These are phyloP conservation scores for Thunnus maccoyii DNA, from an alignment of 2,113 vertebrate species.

Conservation along the genomic window DNA sequence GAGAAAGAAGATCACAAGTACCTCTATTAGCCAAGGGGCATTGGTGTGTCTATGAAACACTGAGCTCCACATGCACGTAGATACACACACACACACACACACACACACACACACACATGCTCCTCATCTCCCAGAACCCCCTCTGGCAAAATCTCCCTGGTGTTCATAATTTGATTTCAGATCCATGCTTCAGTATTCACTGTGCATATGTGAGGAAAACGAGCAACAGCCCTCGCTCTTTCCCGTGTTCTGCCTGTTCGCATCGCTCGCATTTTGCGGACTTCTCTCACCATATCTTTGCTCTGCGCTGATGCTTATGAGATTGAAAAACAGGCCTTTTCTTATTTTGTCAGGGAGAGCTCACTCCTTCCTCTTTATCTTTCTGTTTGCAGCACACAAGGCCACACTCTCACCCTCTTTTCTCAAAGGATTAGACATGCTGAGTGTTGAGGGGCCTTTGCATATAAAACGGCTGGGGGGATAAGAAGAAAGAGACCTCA, in stretches of 20 bases:
- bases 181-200: constrained; percentile 58
- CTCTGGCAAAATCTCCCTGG: constrained; percentile 62
- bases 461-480: constrained; percentile 56
- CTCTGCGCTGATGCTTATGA: constrained; percentile 55
- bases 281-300: constrained; percentile 17
- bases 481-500: constrained; percentile 57
- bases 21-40: constrained; percentile 60
- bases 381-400: constrained; percentile 57
- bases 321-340: constrained; percentile 53
- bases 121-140: constrained; percentile 44
- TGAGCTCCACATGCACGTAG: constrained; percentile 23
- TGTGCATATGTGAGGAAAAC: constrained; percentile 51
- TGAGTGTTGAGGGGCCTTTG: constrained; percentile 54
- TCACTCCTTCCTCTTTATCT: constrained; percentile 55
- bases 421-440: constrained; percentile 70
- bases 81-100: constrained; percentile 1
- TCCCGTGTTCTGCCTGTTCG: constrained; percentile 30
- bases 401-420: constrained; percentile 48
- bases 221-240: constrained; percentile 34
- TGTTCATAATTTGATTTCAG: constrained; percentile 78
- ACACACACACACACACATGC: constrained; percentile 30
- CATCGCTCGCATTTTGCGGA: constrained; percentile 27
- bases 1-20: constrained; percentile 47
- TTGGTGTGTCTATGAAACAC: constrained; percentile 39
- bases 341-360: constrained; percentile 49